phyloP scores from a whole-genome alignment of 2,797 vertebrate species.

The Oreonectes daqikongensis region DNA sequence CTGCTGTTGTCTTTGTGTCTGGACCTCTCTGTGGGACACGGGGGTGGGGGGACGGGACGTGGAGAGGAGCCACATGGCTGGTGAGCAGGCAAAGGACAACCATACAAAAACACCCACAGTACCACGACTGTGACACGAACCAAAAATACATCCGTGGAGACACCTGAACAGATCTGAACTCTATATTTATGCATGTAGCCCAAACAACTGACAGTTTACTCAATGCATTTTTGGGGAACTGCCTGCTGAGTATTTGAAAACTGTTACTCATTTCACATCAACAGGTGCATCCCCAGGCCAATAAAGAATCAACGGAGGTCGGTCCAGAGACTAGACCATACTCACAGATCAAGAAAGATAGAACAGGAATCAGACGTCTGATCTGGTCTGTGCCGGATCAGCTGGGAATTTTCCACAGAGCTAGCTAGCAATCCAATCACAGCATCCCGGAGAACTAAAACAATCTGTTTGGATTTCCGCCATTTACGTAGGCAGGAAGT shows the following conservation, averaged over 20 bases:
- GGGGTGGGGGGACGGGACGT: neutral
- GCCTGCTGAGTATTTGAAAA: neutral
- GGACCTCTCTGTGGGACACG: neutral
- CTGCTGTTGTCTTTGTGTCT: neutral
- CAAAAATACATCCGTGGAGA: neutral
- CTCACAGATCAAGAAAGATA: neutral
- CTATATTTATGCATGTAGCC: neutral
- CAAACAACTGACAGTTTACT: neutral
- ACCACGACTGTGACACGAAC: neutral
- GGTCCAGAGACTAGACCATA: neutral
- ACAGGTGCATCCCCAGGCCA: slow-evolving; percentile 6
- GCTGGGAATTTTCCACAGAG: slow-evolving; percentile 59
- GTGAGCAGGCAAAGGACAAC: slow-evolving; percentile 27
- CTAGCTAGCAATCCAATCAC: slow-evolving; percentile 56
- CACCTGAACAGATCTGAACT: neutral
- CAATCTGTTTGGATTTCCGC: slow-evolving; percentile 54
- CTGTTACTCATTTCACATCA: neutral
- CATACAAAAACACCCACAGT: neutral
- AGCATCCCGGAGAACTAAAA: slow-evolving; percentile 52
- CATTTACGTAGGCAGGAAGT: slow-evolving; percentile 31
- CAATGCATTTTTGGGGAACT: neutral
- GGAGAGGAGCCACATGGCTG: neutral
- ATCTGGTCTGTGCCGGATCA: slow-evolving; percentile 22
- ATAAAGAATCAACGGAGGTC: neutral
- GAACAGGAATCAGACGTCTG: neutral